Percentiles rank a stretch among this genome's conserved stretches.
phyloP scores from a whole-genome alignment of 2,797 vertebrate genomes.

The Gorsachius magnificus region DNA sequence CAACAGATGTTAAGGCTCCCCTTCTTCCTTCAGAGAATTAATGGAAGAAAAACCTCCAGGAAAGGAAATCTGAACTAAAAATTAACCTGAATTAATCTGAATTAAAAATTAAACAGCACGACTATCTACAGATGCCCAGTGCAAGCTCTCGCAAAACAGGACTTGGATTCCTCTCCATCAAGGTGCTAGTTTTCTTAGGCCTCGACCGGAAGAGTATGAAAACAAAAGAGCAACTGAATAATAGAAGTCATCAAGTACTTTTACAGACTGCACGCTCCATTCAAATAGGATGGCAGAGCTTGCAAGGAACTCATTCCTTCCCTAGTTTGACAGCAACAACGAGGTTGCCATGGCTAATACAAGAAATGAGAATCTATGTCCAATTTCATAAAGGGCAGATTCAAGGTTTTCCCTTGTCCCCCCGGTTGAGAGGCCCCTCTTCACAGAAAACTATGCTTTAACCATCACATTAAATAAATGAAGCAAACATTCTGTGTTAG shows the following conservation, averaged over 20 bases:
- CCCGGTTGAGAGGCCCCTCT: neutral
- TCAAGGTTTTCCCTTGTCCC: neutral
- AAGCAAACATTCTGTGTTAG: neutral
- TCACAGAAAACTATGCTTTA: neutral
- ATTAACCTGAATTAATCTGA: neutral
- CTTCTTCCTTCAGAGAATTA: neutral
- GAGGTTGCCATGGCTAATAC: neutral
- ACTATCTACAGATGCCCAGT: fast-evolving
- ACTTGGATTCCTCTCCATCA: neutral
- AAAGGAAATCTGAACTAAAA: neutral
- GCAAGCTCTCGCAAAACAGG: neutral
- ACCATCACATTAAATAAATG: neutral
- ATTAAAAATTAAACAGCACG: neutral
- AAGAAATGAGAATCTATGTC: neutral
- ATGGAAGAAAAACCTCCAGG: neutral
- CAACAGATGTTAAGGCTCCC: neutral
- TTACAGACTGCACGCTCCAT: neutral
- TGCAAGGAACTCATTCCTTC: neutral
- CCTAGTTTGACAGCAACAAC: neutral
- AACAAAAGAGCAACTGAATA: neutral
- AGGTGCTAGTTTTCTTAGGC: neutral
- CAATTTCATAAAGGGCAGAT: neutral
- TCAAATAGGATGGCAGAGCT: neutral
- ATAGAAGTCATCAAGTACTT: neutral
- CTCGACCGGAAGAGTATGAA: fast-evolving